These are phyloP conservation scores for Lumbricus terrestris DNA, from an alignment of 2,888 invertebrate species.

Conservation along the genomic window DNA sequence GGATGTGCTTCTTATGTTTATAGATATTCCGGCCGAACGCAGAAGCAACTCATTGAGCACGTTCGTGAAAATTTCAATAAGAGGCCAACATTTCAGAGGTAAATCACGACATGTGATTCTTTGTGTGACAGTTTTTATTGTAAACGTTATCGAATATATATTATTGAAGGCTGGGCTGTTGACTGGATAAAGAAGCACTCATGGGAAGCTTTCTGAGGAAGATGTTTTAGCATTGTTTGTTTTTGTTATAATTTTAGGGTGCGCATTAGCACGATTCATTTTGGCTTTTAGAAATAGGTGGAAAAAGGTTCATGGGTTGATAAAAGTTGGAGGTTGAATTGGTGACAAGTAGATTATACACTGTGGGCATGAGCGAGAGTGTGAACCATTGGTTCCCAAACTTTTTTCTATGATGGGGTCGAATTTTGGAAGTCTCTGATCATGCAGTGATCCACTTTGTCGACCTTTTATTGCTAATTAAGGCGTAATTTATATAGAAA, in stretches of 20 bases:
- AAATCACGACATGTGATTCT: neutral
- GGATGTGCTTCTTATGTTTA: slow-evolving; percentile 43
- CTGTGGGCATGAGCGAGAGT: neutral
- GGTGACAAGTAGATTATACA: neutral
- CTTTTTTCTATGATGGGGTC: neutral
- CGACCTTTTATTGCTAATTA: neutral
- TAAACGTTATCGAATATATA: no score
- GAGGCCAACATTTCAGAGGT: slow-evolving; percentile 63
- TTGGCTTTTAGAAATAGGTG: neutral
- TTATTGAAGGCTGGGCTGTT: neutral
- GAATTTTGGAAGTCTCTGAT: neutral
- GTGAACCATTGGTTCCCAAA: neutral
- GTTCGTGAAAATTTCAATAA: slow-evolving; percentile 96
- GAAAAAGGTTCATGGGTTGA: neutral
- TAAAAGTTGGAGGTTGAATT: slow-evolving; percentile 3
- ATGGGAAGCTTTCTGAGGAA: neutral
- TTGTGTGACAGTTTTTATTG: neutral
- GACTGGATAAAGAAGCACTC: neutral
- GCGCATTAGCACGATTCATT: neutral
- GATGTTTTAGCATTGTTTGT: neutral
- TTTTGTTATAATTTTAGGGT: neutral
- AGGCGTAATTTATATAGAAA: neutral
- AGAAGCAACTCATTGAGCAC: slow-evolving; percentile 97
- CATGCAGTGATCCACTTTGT: neutral
- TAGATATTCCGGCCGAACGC: slow-evolving; percentile 97